phyloP scores from a whole-genome alignment of 2,797 vertebrate genomes.

The Poeciliopsis infans region DNA sequence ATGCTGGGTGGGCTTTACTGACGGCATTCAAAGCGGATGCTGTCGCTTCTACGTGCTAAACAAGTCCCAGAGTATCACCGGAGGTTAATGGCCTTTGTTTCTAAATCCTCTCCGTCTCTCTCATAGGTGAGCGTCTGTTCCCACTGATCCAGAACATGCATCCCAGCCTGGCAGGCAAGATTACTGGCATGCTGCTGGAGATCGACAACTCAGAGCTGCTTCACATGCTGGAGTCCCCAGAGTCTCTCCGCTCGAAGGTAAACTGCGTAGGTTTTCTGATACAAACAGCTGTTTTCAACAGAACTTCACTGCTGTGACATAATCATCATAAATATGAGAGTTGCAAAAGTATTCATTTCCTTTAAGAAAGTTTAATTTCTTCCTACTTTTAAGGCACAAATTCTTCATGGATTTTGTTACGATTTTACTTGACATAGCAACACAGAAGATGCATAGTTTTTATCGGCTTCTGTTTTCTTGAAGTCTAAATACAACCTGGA shows the following conservation, averaged over 20 bases:
- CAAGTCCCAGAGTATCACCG: background rate
- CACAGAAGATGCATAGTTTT: background rate
- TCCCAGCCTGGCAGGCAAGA: constrained; percentile 94
- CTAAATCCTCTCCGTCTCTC: constrained; percentile 14
- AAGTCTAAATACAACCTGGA: background rate
- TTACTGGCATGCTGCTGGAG: constrained; percentile 97
- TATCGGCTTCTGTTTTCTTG: background rate
- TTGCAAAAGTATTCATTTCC: background rate
- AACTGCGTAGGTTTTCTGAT: constrained; percentile 21
- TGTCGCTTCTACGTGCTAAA: too few species aligned
- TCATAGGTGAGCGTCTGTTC: constrained; percentile 93
- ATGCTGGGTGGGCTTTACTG: constrained; percentile 89
- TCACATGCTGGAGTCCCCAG: constrained; percentile 98
- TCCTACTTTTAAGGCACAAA: background rate
- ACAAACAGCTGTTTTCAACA: background rate
- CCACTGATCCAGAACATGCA: constrained; percentile 98
- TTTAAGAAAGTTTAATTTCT: background rate
- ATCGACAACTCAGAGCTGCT: constrained; percentile 98
- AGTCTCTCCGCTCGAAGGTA: constrained; percentile 98
- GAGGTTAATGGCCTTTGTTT: background rate
- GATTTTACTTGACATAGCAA: background rate
- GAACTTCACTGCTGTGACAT: background rate
- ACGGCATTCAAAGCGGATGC: background rate
- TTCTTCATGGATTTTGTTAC: background rate
- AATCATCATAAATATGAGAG: background rate